Conservation (phyloP, 2,888 invertebrate species). For the Leptinotarsa juncta region DNA sequence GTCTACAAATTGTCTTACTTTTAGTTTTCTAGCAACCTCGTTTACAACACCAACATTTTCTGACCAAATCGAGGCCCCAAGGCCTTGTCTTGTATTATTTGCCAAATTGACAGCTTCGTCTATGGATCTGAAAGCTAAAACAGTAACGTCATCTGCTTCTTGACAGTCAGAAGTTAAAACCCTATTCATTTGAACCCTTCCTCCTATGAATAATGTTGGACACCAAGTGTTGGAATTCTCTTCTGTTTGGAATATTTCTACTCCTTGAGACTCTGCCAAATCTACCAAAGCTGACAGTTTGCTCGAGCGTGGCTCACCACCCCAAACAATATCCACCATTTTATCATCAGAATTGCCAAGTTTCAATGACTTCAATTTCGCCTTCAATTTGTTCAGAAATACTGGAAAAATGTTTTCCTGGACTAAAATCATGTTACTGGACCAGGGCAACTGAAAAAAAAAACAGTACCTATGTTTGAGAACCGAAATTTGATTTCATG, state of each 20-base stretch:
- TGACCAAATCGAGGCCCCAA: slow-evolving; percentile 70
- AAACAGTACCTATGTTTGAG: background rate
- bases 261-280: slow-evolving; percentile 53
- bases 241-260: slow-evolving; percentile 54
- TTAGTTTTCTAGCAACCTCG: slow-evolving; percentile 67
- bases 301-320: slow-evolving; percentile 55
- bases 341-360: slow-evolving; percentile 65
- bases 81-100: slow-evolving; percentile 68
- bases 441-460: slow-evolving; percentile 66
- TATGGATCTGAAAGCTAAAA: slow-evolving; percentile 68
- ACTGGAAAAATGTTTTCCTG: slow-evolving; percentile 68
- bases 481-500: background rate
- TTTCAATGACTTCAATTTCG: slow-evolving; percentile 51
- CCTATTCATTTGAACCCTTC: slow-evolving; percentile 52
- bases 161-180: slow-evolving; percentile 48
- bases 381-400: slow-evolving; percentile 66
- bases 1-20: slow-evolving; percentile 54
- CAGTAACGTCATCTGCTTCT: slow-evolving; percentile 59
- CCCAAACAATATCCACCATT: slow-evolving; percentile 65
- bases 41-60: slow-evolving; percentile 69
- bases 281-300: slow-evolving; percentile 51
- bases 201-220: slow-evolving; percentile 58
- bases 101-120: slow-evolving; percentile 70
- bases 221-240: slow-evolving; percentile 52
- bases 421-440: slow-evolving; percentile 67